Base-by-base conservation (phyloP, 2,797 vertebrate species). In the Sorex maritimensis region DNA sequence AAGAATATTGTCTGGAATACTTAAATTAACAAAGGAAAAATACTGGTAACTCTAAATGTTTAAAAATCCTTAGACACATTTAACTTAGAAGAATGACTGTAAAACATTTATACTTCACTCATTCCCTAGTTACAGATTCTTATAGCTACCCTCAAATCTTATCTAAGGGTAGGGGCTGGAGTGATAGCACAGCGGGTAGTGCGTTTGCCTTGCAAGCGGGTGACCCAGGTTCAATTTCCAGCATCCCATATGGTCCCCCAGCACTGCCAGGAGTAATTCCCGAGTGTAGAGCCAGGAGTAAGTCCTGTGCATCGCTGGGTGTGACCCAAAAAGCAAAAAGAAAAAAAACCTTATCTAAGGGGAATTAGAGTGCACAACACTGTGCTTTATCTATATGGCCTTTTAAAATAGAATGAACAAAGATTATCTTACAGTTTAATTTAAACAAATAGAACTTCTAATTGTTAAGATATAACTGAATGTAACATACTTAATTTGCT, bases 401-500 rank as follows among this genome's bases (percentile, higher is more conserved):
- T 85, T 91, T 88, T 41, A 79, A 93, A 79, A 82, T 30, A 3
- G 34, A 93, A 86, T 34, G 1, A 91, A 86, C 34, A 89, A 71
- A 81, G 38, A 82, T n/a, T 52, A 72, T 67, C 24, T 44, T 19
- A 77, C 58, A 61, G 5, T 30, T 34, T 34, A 34, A 34, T 38
- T 74, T 68, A n/a, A 34, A 71, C 14, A 79, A 15, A 63, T 2
- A 88, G 28, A 13, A 75, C 52, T 72, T 85, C 38, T 91, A 81
- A 77, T 58, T 34, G 2, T 58, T 75, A 87, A 87, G 19, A 9
- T n/a, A 80, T 61, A 21, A 84, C 13, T 91, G 49, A 63, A 78
- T 67, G 61, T 13, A 61, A 26, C 67, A 81, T 78, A 90, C 78
- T 84, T 74, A 73, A 67, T 12, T 38, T 67, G 11, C 26, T 92